A percentile compares a stretch with the other conserved stretches of the same genome.
phyloP scores from a whole-genome alignment of 2,113 vertebrate genomes.

The Rafetus swinhoei region DNA sequence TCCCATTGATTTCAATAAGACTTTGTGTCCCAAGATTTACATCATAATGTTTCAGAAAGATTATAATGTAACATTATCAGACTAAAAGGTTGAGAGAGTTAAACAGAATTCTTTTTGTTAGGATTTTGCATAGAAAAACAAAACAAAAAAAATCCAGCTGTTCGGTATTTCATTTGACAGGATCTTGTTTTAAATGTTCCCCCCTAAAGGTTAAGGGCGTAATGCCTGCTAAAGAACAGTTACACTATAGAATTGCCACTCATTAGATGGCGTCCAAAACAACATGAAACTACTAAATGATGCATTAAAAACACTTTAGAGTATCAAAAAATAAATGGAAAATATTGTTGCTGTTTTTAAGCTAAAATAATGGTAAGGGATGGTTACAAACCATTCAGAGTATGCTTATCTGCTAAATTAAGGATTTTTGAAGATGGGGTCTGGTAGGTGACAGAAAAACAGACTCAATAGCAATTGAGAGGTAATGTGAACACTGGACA shows the following conservation, averaged over 20 bases:
- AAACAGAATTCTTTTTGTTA: not conserved
- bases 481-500: conserved; percentile 25
- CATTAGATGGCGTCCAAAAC: not conserved
- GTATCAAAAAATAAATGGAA: rapidly evolving
- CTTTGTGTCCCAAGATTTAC: not conserved
- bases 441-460: conserved; percentile 14
- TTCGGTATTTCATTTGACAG: not conserved
- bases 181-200: conserved; percentile 28
- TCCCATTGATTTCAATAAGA: not conserved
- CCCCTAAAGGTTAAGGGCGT: conserved; percentile 18
- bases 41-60: not conserved
- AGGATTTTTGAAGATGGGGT: not conserved
- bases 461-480: conserved; percentile 24
- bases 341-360: not conserved
- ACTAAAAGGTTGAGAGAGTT: not conserved
- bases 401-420: too few species aligned
- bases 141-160: not conserved
- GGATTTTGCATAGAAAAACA: not conserved
- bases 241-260: rapidly evolving
- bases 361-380: not conserved
- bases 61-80: not conserved
- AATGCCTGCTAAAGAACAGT: conserved; percentile 14
- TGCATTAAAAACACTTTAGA: not conserved
- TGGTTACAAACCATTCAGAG: not conserved
- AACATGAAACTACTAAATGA: not conserved